Conservation (phyloP, 2,797 vertebrate species). For the Choloepus didactylus region DNA sequence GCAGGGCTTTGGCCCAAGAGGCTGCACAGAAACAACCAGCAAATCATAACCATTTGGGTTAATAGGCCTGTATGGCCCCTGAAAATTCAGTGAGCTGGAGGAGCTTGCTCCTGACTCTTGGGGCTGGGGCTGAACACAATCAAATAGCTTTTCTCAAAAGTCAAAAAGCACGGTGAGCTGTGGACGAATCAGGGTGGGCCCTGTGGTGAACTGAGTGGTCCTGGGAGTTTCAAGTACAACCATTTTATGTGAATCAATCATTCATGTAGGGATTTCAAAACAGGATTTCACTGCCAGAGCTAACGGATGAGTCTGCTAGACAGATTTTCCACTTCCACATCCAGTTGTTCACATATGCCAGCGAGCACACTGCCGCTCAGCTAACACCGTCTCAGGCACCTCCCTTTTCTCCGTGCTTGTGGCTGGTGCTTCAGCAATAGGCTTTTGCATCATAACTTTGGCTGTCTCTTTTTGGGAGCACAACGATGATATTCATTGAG, state of each 20-base stretch:
- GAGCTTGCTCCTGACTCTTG: background rate
- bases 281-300: background rate
- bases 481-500: background rate
- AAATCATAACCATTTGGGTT: slow-evolving; percentile 3
- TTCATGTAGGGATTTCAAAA: background rate
- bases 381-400: rapidly evolving
- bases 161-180: background rate
- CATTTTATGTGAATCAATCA: background rate
- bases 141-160: slow-evolving; percentile 38
- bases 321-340: background rate
- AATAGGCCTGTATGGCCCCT: background rate
- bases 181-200: background rate
- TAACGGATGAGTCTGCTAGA: background rate
- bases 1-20: background rate
- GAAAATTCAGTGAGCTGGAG: background rate
- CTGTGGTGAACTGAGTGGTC: background rate
- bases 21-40: background rate
- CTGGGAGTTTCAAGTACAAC: background rate
- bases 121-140: background rate
- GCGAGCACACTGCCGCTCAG: background rate
- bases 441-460: background rate
- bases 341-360: background rate
- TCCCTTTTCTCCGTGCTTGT: rapidly evolving
- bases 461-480: background rate
- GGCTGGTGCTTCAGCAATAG: background rate